These are phyloP conservation scores for Picathartes gymnocephalus DNA, from an alignment of 2,113 vertebrate species.

Conservation along the genomic window DNA sequence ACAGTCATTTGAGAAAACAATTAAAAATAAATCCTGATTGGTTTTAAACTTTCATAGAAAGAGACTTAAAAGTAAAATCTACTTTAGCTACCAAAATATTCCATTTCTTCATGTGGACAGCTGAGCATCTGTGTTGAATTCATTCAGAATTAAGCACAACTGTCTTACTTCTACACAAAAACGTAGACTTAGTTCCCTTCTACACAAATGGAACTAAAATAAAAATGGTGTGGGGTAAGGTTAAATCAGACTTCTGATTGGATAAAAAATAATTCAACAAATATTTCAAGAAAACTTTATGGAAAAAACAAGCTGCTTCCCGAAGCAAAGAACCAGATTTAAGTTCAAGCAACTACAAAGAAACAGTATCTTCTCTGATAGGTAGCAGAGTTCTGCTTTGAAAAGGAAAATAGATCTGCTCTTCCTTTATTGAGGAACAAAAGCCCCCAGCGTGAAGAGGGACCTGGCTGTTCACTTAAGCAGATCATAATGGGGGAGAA, in stretches of 20 bases:
- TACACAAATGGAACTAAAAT: neutral
- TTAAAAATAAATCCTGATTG: neutral
- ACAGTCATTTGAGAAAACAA: neutral
- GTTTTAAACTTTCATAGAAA: neutral
- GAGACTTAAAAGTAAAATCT: neutral
- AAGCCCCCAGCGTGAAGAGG: fast-evolving
- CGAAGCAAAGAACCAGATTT: neutral
- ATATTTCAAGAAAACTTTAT: neutral
- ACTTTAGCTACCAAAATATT: neutral
- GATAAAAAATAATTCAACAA: neutral
- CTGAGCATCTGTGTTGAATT: neutral
- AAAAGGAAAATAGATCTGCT: neutral
- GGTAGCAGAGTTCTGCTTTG: neutral
- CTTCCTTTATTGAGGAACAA: neutral
- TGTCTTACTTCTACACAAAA: neutral
- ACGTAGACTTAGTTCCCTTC: neutral
- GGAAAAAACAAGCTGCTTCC: neutral
- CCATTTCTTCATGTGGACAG: neutral
- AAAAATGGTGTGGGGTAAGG: neutral
- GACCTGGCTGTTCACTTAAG: neutral
- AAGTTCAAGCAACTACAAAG: neutral
- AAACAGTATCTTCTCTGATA: neutral
- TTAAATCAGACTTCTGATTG: neutral
- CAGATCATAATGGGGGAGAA: neutral
- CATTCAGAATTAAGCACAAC: neutral